These are phyloP conservation scores for Zaprionus davidi DNA, from an alignment of 1,140 invertebrate species.

Conservation along the genomic window DNA sequence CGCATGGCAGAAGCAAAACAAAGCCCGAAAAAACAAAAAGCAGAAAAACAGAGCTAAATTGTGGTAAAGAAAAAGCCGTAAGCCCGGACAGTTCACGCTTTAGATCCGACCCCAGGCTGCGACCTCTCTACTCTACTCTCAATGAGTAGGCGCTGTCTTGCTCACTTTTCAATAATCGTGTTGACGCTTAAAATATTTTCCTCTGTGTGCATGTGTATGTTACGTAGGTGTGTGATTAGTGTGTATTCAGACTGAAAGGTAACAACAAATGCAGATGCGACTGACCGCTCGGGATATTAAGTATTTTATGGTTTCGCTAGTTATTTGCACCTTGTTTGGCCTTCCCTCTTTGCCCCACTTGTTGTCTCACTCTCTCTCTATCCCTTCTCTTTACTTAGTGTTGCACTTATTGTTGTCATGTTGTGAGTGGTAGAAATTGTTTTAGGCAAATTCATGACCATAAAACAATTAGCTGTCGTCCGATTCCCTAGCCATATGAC, in stretches of 20 bases:
- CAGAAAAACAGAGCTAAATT: constrained; percentile 6
- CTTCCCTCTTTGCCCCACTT: background rate
- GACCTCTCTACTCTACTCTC: background rate
- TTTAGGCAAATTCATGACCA: constrained; percentile 8
- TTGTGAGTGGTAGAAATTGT: constrained; percentile 5
- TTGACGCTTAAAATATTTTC: constrained; percentile 60
- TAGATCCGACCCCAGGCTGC: constrained; percentile 36
- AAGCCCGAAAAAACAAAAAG: constrained; percentile 31
- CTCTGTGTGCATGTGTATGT: constrained; percentile 39
- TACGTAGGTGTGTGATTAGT: background rate
- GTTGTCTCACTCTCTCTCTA: background rate
- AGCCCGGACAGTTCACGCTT: constrained; percentile 34
- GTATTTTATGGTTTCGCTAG: constrained; percentile 48
- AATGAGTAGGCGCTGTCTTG: constrained; percentile 6
- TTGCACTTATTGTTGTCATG: background rate
- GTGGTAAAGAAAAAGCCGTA: constrained; percentile 25
- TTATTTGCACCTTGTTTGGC: constrained; percentile 36
- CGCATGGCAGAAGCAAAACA: constrained; percentile 62
- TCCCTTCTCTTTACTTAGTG: background rate
- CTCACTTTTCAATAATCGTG: constrained; percentile 57
- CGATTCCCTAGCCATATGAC: too few relatives aligned
- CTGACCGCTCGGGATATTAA: constrained; percentile 45
- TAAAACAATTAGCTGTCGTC: constrained; percentile 16
- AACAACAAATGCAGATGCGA: constrained; percentile 35
- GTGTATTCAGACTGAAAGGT: background rate